Conservation (phyloP, 2,797 vertebrate species). For the Synaphobranchus kaupii region DNA sequence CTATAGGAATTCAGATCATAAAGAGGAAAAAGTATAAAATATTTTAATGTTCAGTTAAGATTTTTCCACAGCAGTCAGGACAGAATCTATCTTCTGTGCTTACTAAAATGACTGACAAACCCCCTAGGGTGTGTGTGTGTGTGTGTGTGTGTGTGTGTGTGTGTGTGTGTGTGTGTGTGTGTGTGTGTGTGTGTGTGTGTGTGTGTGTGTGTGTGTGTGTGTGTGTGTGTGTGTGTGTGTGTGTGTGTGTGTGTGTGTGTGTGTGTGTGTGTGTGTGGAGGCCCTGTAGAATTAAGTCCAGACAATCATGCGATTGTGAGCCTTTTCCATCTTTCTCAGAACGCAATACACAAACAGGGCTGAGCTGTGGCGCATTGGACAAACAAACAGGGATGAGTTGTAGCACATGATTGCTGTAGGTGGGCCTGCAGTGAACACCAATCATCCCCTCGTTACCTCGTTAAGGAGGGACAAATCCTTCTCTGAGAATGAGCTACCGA, state of each 20-base stretch:
- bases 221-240: background rate
- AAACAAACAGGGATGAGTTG: too few species aligned
- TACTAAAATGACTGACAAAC: too few species aligned
- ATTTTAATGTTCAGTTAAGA: too few species aligned
- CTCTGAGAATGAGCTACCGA: background rate
- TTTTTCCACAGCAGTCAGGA: too few species aligned
- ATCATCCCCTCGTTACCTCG: background rate
- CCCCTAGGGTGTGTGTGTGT: background rate
- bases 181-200: background rate
- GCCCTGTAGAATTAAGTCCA: background rate
- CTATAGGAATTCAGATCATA: background rate
- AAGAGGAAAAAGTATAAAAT: background rate
- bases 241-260: background rate
- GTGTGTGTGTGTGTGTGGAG: background rate
- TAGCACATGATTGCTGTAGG: background rate
- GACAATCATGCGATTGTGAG: background rate
- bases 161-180: background rate
- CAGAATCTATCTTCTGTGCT: too few species aligned
- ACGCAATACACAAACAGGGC: background rate
- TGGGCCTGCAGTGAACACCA: background rate
- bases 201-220: background rate
- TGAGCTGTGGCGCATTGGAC: background rate
- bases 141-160: background rate
- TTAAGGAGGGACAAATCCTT: background rate
- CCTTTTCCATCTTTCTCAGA: background rate